phyloP scores from a whole-genome alignment of 2,113 vertebrate genomes.

The Oncorhynchus clarkii region DNA sequence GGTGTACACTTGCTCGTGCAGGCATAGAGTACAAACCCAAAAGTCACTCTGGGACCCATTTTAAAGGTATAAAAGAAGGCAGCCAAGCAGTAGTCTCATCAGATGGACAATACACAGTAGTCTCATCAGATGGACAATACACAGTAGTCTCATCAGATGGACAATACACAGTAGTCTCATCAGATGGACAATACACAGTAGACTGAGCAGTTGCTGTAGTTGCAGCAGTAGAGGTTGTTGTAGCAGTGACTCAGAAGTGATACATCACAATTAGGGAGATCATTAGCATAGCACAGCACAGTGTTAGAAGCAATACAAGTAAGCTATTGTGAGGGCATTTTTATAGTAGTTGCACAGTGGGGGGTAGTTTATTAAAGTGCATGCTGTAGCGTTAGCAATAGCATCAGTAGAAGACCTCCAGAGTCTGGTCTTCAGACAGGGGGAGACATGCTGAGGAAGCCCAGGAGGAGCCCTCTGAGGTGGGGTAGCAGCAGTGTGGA shows the following conservation, averaged over 20 bases:
- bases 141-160: no score
- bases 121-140: no score
- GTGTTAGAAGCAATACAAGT: no score
- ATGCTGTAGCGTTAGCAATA: neutral
- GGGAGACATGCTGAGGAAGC: slow-evolving; percentile 55
- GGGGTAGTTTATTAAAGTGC: neutral
- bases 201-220: slow-evolving; percentile 4
- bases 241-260: slow-evolving; percentile 13
- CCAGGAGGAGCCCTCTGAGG: slow-evolving; percentile 37
- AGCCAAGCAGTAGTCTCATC: slow-evolving; percentile 30
- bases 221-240: slow-evolving; percentile 26
- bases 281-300: neutral
- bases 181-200: no score
- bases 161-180: no score
- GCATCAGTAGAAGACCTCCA: slow-evolving; percentile 3
- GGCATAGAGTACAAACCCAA: neutral
- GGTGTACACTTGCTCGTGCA: neutral
- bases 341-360: neutral
- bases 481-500: slow-evolving; percentile 36
- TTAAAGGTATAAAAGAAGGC: slow-evolving; percentile 6
- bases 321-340: neutral
- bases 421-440: slow-evolving; percentile 1
- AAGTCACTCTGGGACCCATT: neutral
- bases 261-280: neutral
- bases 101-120: no score